Evolutionary conservation across 1,140 invertebrate genomes (phyloP), one percentile per base, ranked within the genome.

Genomic region (Popillia japonica): DNA sequence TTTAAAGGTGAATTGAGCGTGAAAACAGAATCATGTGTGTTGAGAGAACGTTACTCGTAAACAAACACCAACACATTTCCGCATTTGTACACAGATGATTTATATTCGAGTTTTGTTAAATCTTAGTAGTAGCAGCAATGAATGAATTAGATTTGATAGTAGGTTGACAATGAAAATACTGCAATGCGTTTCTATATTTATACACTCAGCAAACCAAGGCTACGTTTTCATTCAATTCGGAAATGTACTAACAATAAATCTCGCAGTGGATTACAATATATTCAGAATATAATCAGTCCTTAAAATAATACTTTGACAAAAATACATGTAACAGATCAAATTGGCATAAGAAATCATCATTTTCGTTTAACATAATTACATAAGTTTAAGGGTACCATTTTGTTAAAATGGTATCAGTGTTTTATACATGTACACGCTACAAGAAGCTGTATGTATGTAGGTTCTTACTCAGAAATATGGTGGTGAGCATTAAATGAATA

Each of bases 1-100:
- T 55, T 55, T 55, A 55, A 55, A 55, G 17, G 48, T 55, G 48
- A 55, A 55, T 55, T 55, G 48, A 17, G 48, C 48, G 48, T 55
- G 48, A 55, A 55, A 55, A 55, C 11, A 55, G 11, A 55, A 55
- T 55, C 17, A n/a, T n/a, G 17, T 55, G 11, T 17, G 17, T 17
- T 55, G 48, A 17, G 6, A n/a, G 48, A 55, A n/a, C n/a, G n/a
- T n/a, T 55, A 14, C 6, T 55, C 48, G 17, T 55, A 55, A 55
- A 55, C 48, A 55, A 55, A 55, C 14, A 17, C n/a, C 48, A 55
- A 55, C 48, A 55, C 48, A 17, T 55, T 55, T 55, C 48, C n/a
- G 14, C 17, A 17, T 55, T 55, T 55, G 17, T 17, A 55, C 14
- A 17, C 14, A 0, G 17, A 55, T 55, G 14, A 55, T 14, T 55